Base-by-base conservation (phyloP, 2,113 vertebrate species). In the Calidris pugnax region DNA sequence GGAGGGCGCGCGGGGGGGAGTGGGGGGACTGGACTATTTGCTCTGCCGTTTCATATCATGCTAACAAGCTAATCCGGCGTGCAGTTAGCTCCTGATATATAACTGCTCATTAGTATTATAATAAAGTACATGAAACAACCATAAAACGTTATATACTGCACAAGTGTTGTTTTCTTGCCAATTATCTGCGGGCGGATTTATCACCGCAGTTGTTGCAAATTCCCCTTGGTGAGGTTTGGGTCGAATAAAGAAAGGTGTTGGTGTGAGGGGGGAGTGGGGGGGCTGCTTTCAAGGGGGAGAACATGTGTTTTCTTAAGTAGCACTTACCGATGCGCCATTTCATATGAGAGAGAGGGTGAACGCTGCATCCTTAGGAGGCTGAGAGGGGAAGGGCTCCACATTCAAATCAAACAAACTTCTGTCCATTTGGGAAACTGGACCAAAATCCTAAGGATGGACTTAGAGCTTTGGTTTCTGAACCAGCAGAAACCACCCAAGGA, bases 61-160 rank as follows among this genome's bases (percentile, higher is more conserved):
- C 98, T 99, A 99, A 99, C 98, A 99, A 99, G 99, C 99, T 99
- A 99, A 99, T 99, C 98, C 98, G 91, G 98, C 98, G 98, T 98
- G 98, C 98, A 98, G 98, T 98, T 98, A 98, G 98, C 98, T 98
- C 98, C 98, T 98, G 98, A 99, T 99, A 99, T 99, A 99, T 98
- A 99, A 98, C 98, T 98, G 98, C 98, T 99, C 98, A 99, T 99
- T 99, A 99, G 98, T 99, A 99, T 99, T 99, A 99, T 99, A 99
- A 99, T 99, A 99, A 99, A 99, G 98, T 98, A 99, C 99, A 99
- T 99, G 99, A 99, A 99, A 99, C 98, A 99, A 98, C 98, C 98
- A 99, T 99, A 99, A 99, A 99, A 99, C 98, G 98, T 99, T 99
- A 99, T 99, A 99, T 99, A 99, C 99, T 99, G 99, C 99, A 98